phyloP scores from a whole-genome alignment of 2,888 invertebrate genomes.

The Nesidiocoris tenuis region DNA sequence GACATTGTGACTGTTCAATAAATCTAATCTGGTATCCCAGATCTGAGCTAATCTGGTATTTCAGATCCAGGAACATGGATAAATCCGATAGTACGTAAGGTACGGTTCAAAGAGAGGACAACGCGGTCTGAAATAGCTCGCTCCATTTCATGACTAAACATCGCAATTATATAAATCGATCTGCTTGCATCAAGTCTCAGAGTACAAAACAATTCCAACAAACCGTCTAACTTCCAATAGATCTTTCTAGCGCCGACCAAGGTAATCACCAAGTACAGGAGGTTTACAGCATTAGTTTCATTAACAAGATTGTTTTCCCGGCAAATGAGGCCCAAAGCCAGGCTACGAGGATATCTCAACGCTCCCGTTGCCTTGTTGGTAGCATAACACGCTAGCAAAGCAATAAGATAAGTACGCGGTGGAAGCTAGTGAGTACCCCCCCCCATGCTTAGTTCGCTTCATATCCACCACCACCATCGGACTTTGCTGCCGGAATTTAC shows the following conservation, averaged over 20 bases:
- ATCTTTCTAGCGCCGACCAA: neutral
- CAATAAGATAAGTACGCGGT: constrained; percentile 18
- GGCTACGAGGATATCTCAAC: neutral
- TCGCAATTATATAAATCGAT: too few relatives aligned
- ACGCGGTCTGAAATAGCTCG: too few relatives aligned
- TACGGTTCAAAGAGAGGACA: too few relatives aligned
- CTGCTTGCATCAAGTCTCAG: too few relatives aligned
- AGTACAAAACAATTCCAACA: too few relatives aligned
- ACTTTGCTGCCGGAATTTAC: neutral
- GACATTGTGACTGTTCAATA: too few relatives aligned
- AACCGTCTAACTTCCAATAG: too few relatives aligned
- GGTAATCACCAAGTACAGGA: neutral
- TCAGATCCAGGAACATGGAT: too few relatives aligned
- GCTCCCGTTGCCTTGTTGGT: neutral
- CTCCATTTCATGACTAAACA: too few relatives aligned
- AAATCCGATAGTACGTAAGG: too few relatives aligned
- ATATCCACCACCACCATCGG: neutral
- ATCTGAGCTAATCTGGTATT: too few relatives aligned
- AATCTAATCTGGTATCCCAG: too few relatives aligned
- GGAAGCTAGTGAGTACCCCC: neutral
- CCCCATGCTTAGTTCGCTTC: neutral
- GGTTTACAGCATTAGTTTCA: constrained; percentile 10
- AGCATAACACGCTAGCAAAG: neutral
- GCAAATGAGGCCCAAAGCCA: neutral
- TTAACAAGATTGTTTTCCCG: constrained; percentile 18